Conservation (phyloP, 1,140 invertebrate genomes). For the Leptinotarsa defecta region DNA sequence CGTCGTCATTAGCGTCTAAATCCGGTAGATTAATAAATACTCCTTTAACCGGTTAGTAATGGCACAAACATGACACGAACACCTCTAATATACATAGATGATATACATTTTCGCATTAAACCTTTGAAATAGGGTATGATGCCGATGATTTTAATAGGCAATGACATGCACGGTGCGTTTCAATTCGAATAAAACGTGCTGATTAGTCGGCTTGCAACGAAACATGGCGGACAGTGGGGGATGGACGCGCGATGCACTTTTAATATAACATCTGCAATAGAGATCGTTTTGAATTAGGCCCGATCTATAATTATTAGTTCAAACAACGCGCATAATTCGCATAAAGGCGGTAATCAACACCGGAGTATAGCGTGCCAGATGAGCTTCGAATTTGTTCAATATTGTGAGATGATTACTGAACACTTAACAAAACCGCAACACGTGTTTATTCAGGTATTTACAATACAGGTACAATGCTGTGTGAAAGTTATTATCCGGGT, state of each 20-base stretch:
- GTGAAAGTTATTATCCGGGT: too few relatives aligned
- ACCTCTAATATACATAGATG: constrained; percentile 48
- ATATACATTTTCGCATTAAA: constrained; percentile 50
- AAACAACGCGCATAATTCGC: constrained; percentile 43
- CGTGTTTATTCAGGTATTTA: too few relatives aligned
- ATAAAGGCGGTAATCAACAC: not conserved
- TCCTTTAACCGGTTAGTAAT: constrained; percentile 37
- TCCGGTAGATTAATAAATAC: constrained; percentile 30
- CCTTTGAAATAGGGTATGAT: constrained; percentile 44
- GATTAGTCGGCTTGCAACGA: constrained; percentile 49
- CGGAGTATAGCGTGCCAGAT: not conserved
- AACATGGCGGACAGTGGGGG: constrained; percentile 46
- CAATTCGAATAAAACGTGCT: constrained; percentile 55
- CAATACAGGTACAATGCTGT: too few relatives aligned
- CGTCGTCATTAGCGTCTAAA: constrained; percentile 22
- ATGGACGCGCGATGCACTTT: constrained; percentile 41
- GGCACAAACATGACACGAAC: constrained; percentile 46
- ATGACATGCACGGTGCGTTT: constrained; percentile 54
- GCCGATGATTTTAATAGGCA: constrained; percentile 55
- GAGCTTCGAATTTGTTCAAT: too few relatives aligned
- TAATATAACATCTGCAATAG: constrained; percentile 49
- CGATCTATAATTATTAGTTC: constrained; percentile 48
- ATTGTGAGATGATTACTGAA: too few relatives aligned
- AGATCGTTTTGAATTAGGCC: constrained; percentile 45
- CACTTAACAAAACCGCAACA: too few relatives aligned